phyloP scores from a whole-genome alignment of 2,113 vertebrate genomes.

The Amblyopsis rosae region DNA sequence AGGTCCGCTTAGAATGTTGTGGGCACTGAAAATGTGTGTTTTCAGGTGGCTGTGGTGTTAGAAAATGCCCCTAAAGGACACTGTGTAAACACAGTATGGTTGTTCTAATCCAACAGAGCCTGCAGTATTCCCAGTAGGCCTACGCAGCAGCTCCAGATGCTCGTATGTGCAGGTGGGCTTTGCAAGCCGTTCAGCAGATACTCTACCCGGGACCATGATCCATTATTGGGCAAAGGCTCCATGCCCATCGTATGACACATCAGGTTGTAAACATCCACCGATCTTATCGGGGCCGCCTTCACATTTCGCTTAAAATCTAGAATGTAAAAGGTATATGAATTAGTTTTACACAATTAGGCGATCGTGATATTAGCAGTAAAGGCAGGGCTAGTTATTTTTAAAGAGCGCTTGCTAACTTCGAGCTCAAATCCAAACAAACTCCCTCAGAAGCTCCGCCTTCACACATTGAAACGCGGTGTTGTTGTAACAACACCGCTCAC shows the following conservation, averaged over 20 bases:
- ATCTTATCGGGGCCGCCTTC: conserved; percentile 81
- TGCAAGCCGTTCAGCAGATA: conserved; percentile 78
- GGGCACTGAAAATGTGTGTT: too few species aligned
- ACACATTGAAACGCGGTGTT: too few species aligned
- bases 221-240: conserved; percentile 89
- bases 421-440: too few species aligned
- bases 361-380: neutral
- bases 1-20: too few species aligned
- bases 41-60: too few species aligned
- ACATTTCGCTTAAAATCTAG: conserved; percentile 89
- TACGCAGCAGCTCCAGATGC: conserved; percentile 25
- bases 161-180: neutral
- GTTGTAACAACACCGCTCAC: too few species aligned
- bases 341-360: neutral
- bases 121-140: conserved; percentile 50
- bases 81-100: too few species aligned
- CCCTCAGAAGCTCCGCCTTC: too few species aligned
- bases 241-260: conserved; percentile 85
- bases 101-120: conserved; percentile 10
- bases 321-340: conserved; percentile 6
- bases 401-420: too few species aligned
- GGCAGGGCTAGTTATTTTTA: too few species aligned
- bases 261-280: conserved; percentile 91
- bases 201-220: conserved; percentile 90
- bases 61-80: too few species aligned